These are phyloP conservation scores for Pseudanteris insignis DNA, from an alignment of 2,888 invertebrate species.

Conservation along the genomic window DNA sequence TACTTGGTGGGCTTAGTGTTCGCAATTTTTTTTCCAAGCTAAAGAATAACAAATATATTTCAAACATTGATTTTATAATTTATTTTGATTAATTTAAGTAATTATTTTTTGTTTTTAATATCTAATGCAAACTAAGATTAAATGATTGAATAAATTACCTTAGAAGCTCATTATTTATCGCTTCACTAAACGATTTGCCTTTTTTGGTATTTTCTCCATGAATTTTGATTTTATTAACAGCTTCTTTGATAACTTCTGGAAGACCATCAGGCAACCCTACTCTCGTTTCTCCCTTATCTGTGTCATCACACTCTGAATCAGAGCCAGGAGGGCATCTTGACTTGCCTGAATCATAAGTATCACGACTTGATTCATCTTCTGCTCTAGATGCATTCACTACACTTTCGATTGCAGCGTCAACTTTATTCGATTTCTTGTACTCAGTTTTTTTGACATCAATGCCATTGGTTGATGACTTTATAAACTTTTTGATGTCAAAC, in stretches of 20 bases:
- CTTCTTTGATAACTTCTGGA: slow-evolving; percentile 66
- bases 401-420: slow-evolving; percentile 70
- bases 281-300: slow-evolving; percentile 61
- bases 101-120: too few relatives aligned
- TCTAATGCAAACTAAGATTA: too few relatives aligned
- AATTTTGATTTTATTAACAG: slow-evolving; percentile 66
- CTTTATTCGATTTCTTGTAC: slow-evolving; percentile 55
- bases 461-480: slow-evolving; percentile 54
- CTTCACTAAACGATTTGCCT: slow-evolving; percentile 69
- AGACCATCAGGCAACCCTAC: slow-evolving; percentile 65
- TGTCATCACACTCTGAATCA: slow-evolving; percentile 61
- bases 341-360: slow-evolving; percentile 64
- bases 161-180: slow-evolving; percentile 68
- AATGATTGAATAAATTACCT: too few relatives aligned
- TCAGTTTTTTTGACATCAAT: slow-evolving; percentile 49
- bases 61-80: too few relatives aligned
- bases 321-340: slow-evolving; percentile 54
- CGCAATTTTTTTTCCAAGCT: slow-evolving; percentile 66
- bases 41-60: too few relatives aligned
- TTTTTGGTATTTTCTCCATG: slow-evolving; percentile 59
- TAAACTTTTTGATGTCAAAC: slow-evolving; percentile 43
- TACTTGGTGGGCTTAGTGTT: slow-evolving; percentile 55
- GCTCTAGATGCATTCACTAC: slow-evolving; percentile 68
- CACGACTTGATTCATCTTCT: slow-evolving; percentile 61
- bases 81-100: too few relatives aligned